Conservation (phyloP, 2,113 vertebrate species). For the Neomonachus schauinslandi region DNA sequence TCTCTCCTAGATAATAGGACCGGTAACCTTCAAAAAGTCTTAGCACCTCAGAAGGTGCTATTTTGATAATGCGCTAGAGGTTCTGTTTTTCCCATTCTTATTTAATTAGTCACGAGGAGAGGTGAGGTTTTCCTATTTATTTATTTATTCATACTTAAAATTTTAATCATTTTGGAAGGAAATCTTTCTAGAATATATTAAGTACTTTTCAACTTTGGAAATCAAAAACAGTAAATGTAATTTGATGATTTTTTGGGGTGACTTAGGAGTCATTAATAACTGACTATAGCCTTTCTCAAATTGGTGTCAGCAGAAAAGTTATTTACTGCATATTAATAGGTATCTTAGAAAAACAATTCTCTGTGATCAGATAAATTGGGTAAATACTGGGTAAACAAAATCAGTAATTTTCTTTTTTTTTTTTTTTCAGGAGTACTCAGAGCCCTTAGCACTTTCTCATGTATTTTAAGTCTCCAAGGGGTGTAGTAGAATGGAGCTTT, state of each 20-base stretch:
- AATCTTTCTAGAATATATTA: slow-evolving; percentile 14
- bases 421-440: background rate
- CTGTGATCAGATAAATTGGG: slow-evolving; percentile 8
- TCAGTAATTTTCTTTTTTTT: slow-evolving; percentile 14
- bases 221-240: background rate
- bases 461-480: background rate
- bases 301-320: background rate
- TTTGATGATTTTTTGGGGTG: background rate
- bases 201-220: background rate
- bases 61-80: background rate
- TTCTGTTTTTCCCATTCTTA: background rate
- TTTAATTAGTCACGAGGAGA: background rate
- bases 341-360: slow-evolving; percentile 15
- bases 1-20: background rate
- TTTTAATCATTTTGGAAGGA: background rate
- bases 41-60: background rate
- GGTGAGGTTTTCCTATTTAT: background rate
- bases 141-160: slow-evolving; percentile 1
- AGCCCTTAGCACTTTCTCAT: background rate
- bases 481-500: background rate
- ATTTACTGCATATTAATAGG: background rate
- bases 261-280: slow-evolving; percentile 18
- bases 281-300: slow-evolving; percentile 7
- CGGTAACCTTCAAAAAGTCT: background rate
- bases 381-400: slow-evolving; percentile 39